phyloP scores from a whole-genome alignment of 2,888 invertebrate genomes.

The Hylaea fasciaria region DNA sequence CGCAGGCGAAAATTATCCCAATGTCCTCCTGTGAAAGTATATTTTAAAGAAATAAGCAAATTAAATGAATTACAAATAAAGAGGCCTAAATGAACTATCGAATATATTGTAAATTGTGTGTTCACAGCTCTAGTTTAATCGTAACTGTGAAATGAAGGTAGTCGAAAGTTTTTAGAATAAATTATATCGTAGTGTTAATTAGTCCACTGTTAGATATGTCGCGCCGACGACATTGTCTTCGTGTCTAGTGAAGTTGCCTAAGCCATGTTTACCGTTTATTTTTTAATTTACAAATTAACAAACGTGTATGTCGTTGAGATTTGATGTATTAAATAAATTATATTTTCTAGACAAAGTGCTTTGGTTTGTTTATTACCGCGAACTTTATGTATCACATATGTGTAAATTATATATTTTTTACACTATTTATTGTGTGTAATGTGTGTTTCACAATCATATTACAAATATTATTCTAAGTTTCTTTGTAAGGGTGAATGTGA shows the following conservation, averaged over 20 bases:
- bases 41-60: conserved; percentile 5
- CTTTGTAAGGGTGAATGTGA: too few relatives aligned
- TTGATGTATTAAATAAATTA: conserved; percentile 83
- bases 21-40: conserved; percentile 9
- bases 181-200: conserved; percentile 49
- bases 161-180: conserved; percentile 51
- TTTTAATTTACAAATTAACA: conserved; percentile 66
- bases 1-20: conserved; percentile 6
- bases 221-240: conserved; percentile 44
- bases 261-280: conserved; percentile 65
- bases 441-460: too few relatives aligned
- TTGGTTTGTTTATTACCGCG: conserved; percentile 42
- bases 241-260: conserved; percentile 55
- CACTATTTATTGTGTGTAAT: not conserved
- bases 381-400: not conserved
- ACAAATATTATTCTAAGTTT: too few relatives aligned
- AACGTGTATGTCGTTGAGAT: conserved; percentile 79
- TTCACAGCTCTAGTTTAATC: conserved; percentile 64
- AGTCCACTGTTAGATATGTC: conserved; percentile 19
- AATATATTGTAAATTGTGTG: conserved; percentile 49
- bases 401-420: not conserved
- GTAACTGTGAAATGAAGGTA: conserved; percentile 49
- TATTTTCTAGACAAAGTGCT: conserved; percentile 76
- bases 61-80: conserved; percentile 1
- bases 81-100: conserved; percentile 49